Percentiles rank a stretch among this genome's conserved stretches.
These are phyloP conservation scores for Poeciliopsis presidionis DNA, from an alignment of 2,797 vertebrate genomes.

Conservation along the genomic window DNA sequence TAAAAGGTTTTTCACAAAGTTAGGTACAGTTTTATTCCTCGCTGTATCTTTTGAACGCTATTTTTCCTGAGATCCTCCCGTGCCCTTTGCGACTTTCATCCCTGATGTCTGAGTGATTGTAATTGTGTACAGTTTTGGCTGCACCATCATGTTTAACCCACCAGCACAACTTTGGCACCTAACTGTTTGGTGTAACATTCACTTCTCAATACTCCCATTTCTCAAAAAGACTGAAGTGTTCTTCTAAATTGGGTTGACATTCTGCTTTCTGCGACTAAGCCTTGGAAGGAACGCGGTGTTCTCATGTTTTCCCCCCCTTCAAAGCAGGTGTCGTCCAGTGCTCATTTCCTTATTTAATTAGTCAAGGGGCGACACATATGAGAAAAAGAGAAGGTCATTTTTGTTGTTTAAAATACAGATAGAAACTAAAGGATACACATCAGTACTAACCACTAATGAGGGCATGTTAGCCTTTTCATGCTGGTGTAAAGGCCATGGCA, in stretches of 20 bases:
- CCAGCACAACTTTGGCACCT: background rate
- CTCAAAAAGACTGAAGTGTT: slow-evolving; percentile 10
- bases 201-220: background rate
- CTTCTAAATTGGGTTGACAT: slow-evolving; percentile 11
- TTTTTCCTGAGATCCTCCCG: background rate
- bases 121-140: background rate
- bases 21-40: background rate
- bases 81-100: background rate
- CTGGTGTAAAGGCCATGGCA: slow-evolving; percentile 64
- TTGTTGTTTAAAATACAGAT: slow-evolving; percentile 60
- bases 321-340: slow-evolving; percentile 32
- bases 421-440: slow-evolving; percentile 61
- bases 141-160: background rate
- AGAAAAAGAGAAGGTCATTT: slow-evolving; percentile 66
- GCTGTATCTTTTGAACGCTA: no score
- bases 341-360: slow-evolving; percentile 55
- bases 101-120: background rate
- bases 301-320: slow-evolving; percentile 30
- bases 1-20: background rate
- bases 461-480: slow-evolving; percentile 56
- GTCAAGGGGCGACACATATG: slow-evolving; percentile 36
- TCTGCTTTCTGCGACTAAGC: background rate
- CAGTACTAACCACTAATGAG: slow-evolving; percentile 71
- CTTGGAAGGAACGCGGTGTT: slow-evolving; percentile 26
- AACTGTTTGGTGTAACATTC: background rate